Evolutionary conservation across 2,888 invertebrate genomes (phyloP).

Genomic region (Limnephilus lunatus): DNA sequence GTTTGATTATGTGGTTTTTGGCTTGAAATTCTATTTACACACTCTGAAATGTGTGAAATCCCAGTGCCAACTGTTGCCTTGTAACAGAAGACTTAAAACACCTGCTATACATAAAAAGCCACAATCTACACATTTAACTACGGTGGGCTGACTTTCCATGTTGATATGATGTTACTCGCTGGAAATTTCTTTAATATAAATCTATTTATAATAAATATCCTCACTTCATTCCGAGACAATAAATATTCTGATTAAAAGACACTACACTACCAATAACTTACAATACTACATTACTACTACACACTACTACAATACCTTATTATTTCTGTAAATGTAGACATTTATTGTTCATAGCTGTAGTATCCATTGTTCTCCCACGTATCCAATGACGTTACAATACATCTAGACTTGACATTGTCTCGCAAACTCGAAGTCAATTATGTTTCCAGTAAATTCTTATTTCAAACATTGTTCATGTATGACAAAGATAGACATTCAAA

Average conservation of each 20-base stretch:
- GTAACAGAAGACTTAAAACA: neutral
- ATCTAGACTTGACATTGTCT: no score
- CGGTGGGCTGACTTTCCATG: neutral
- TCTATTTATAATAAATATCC: neutral
- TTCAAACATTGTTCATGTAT: no score
- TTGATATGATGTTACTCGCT: neutral
- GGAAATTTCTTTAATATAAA: neutral
- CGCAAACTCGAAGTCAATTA: no score
- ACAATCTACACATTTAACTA: neutral
- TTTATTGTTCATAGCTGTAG: no score
- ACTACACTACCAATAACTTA: no score
- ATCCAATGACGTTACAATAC: no score
- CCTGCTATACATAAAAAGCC: neutral
- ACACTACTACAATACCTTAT: no score
- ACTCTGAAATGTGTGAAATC: neutral
- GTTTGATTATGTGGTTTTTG: neutral
- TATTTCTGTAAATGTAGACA: no score
- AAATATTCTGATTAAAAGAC: neutral
- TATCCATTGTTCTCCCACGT: no score
- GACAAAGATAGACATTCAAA: no score
- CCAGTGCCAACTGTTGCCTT: neutral
- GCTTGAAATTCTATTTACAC: constrained; percentile 2
- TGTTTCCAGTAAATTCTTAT: no score
- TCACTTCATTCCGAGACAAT: neutral
- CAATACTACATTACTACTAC: no score